phyloP scores from a whole-genome alignment of 2,113 vertebrate species.

The Callopanchax toddi region DNA sequence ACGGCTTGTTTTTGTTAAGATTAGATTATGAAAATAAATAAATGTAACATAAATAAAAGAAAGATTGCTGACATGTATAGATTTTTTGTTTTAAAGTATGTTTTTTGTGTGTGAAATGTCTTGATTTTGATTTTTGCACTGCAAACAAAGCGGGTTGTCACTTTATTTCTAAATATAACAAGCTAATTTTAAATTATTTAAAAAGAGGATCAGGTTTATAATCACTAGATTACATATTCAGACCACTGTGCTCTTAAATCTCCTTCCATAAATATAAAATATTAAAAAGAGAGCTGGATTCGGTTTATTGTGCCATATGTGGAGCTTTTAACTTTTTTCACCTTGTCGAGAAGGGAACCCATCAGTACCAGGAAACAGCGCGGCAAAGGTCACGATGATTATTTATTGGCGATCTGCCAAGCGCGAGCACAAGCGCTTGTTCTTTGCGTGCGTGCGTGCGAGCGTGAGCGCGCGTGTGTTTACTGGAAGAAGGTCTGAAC shows the following conservation, averaged over 20 bases:
- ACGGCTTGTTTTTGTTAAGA: no score
- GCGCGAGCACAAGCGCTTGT: slow-evolving; percentile 49
- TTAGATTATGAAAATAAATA: no score
- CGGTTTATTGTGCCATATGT: slow-evolving; percentile 16
- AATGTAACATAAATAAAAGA: no score
- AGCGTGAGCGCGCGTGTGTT: slow-evolving; percentile 52
- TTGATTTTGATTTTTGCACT: no score
- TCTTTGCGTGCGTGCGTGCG: slow-evolving; percentile 29
- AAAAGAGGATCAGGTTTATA: no score
- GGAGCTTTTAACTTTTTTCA: slow-evolving; percentile 67
- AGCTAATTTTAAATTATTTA: no score
- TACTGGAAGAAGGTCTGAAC: slow-evolving; percentile 76
- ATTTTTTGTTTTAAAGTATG: no score
- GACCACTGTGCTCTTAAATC: neutral
- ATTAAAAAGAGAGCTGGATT: neutral
- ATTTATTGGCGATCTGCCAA: slow-evolving; percentile 79
- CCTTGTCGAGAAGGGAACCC: slow-evolving; percentile 76
- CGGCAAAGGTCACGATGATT: slow-evolving; percentile 79
- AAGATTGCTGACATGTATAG: no score
- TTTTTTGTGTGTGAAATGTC: no score
- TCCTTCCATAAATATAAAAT: neutral
- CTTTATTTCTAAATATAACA: no score
- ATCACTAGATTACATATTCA: neutral
- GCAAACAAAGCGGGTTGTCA: no score
- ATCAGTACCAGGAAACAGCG: slow-evolving; percentile 84